These are phyloP conservation scores for Batillaria attramentaria DNA, from an alignment of 1,140 invertebrate genomes.

Conservation along the genomic window DNA sequence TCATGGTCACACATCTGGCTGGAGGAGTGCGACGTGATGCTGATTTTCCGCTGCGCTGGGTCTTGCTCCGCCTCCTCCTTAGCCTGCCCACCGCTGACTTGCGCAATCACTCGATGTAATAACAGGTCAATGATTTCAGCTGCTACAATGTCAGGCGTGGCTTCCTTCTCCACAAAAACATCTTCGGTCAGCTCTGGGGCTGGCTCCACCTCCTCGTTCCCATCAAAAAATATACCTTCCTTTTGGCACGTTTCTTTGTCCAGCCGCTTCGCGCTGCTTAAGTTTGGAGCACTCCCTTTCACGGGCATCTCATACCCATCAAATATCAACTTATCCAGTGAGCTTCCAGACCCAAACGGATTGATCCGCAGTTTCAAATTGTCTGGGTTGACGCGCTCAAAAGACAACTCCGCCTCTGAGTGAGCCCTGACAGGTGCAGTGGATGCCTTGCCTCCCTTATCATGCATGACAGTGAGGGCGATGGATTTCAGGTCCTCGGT, in stretches of 20 bases:
- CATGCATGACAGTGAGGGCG: conserved; percentile 61
- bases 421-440: conserved; percentile 52
- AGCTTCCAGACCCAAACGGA: conserved; percentile 68
- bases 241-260: conserved; percentile 67
- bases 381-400: conserved; percentile 64
- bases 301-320: conserved; percentile 59
- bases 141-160: conserved; percentile 69
- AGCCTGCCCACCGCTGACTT: background rate
- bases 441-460: conserved; percentile 51
- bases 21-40: conserved; percentile 43
- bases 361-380: conserved; percentile 68
- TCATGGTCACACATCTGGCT: conserved; percentile 57
- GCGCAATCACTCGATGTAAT: conserved; percentile 71
- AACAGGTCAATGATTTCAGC: conserved; percentile 77
- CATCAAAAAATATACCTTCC: conserved; percentile 69
- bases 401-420: conserved; percentile 63
- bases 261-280: conserved; percentile 58
- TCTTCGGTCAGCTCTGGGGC: conserved; percentile 43
- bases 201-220: conserved; percentile 42
- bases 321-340: conserved; percentile 64
- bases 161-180: conserved; percentile 38
- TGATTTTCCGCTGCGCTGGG: conserved; percentile 30
- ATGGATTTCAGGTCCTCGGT: conserved; percentile 63
- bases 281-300: conserved; percentile 37
- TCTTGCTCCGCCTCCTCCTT: background rate